phyloP scores from a whole-genome alignment of 2,113 vertebrate species.

The Procapra przewalskii region DNA sequence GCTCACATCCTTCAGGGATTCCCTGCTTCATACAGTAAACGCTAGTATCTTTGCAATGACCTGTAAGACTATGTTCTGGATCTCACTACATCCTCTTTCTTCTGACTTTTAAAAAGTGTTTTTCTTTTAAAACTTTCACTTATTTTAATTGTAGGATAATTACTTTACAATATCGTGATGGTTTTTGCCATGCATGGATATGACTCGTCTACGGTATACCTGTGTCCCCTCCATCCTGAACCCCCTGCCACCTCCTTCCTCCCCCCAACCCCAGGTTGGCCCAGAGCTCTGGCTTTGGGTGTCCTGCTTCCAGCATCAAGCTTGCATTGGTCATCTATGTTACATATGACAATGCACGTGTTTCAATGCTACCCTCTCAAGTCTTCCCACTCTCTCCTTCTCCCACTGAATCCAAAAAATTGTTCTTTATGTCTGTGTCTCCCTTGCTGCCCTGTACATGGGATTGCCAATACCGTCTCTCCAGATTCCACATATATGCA shows the following conservation, averaged over 20 bases:
- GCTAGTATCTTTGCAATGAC: background rate
- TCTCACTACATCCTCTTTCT: background rate
- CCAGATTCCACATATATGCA: background rate
- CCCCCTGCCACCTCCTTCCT: background rate
- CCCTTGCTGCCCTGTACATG: background rate
- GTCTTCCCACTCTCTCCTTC: background rate
- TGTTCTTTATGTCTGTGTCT: background rate
- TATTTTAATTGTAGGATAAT: background rate
- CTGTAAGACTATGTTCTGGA: accelerated
- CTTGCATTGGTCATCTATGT: accelerated
- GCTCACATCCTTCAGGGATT: background rate
- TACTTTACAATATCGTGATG: background rate
- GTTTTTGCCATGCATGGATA: background rate
- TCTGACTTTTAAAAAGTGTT: background rate
- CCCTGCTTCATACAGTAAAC: background rate
- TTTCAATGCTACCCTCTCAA: background rate
- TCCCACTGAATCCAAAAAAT: background rate
- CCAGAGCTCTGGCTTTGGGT: background rate
- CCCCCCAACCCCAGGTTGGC: background rate
- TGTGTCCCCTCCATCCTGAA: background rate
- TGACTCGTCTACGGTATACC: accelerated
- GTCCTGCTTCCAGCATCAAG: background rate
- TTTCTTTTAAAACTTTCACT: background rate
- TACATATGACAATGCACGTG: background rate
- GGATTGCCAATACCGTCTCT: background rate